A percentile compares a stretch with the other conserved stretches of the same genome.
phyloP scores from a whole-genome alignment of 2,797 vertebrate species.

The Anguilla megastoma region DNA sequence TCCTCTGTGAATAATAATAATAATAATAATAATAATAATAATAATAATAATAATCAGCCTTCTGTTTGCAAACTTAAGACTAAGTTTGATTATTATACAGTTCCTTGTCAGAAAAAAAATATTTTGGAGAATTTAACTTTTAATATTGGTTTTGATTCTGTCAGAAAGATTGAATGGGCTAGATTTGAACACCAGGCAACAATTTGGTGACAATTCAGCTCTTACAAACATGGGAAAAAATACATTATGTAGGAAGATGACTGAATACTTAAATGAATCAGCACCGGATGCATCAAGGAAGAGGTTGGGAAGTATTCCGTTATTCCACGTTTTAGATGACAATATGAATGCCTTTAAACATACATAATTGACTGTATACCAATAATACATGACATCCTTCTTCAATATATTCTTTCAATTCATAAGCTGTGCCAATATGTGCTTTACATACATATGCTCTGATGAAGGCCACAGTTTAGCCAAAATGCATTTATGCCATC shows the following conservation, averaged over 20 bases:
- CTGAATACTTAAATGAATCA: no score
- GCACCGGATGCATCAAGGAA: no score
- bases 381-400: background rate
- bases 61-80: background rate
- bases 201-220: background rate
- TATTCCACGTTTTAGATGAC: no score
- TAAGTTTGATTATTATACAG: background rate
- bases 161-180: background rate
- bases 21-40: no score
- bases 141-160: background rate
- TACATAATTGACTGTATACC: background rate
- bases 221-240: background rate
- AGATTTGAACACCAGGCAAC: no score
- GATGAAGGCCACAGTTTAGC: background rate
- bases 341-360: background rate
- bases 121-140: background rate
- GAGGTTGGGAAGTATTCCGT: no score
- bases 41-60: no score
- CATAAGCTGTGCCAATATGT: background rate
- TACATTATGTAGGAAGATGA: no score
- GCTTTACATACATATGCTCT: background rate
- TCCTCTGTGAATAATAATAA: no score
- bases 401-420: no score
- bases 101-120: background rate
- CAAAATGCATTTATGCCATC: background rate